Conservation (phyloP, 2,113 vertebrate genomes). For the Pseudopipra pipra region DNA sequence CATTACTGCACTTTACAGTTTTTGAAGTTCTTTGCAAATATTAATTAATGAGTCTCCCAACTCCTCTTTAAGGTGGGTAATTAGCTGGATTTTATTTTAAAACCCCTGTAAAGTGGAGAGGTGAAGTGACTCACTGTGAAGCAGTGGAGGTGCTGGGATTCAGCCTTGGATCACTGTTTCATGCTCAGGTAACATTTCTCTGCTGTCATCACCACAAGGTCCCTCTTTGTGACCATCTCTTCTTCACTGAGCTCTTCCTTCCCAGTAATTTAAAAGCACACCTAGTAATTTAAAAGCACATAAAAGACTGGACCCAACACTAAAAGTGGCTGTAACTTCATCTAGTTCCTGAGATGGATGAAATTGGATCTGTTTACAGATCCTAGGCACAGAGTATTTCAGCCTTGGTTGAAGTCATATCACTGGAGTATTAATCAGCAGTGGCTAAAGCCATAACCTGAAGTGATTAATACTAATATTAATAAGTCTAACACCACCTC, state of each 20-base stretch:
- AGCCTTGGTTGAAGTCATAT: neutral
- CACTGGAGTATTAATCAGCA: neutral
- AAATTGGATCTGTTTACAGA: neutral
- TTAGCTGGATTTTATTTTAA: neutral
- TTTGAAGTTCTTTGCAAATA: neutral
- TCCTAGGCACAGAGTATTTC: neutral
- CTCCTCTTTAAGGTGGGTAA: neutral
- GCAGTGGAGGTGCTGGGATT: neutral
- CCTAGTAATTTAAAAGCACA: neutral
- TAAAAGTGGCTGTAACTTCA: neutral
- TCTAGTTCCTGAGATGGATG: neutral
- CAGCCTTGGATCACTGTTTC: neutral
- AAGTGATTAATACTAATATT: neutral
- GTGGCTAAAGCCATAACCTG: neutral
- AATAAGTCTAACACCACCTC: neutral
- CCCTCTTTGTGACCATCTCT: neutral
- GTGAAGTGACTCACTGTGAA: neutral
- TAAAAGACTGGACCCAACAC: neutral
- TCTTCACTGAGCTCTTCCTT: neutral
- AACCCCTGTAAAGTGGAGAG: neutral
- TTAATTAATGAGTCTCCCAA: constrained; percentile 16
- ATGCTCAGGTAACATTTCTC: neutral
- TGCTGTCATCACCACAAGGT: neutral
- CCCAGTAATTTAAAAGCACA: neutral
- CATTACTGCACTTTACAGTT: neutral